Evolutionary conservation across 2,113 vertebrate species (phyloP).

Genomic region (Mesocricetus auratus): DNA sequence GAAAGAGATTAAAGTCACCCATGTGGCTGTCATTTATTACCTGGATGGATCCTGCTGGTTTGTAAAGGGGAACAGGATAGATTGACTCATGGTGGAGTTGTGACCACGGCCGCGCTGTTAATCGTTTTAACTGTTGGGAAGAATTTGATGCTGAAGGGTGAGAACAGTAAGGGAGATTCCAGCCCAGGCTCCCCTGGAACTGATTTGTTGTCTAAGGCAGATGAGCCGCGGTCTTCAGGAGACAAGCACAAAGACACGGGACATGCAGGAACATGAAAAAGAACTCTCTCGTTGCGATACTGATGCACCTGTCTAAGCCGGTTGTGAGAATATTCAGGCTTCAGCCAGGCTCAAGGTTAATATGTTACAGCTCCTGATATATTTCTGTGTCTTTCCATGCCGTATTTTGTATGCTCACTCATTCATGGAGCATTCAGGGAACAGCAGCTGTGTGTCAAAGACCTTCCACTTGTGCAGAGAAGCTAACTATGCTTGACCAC

Average conservation of each 20-base stretch:
- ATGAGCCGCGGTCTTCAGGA: rapidly evolving
- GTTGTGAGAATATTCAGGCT: background rate
- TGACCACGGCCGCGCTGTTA: background rate
- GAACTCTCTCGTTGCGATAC: background rate
- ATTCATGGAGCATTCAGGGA: background rate
- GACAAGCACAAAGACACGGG: background rate
- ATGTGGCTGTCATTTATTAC: background rate
- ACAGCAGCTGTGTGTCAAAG: background rate
- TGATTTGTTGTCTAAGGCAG: background rate
- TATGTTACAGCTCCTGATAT: background rate
- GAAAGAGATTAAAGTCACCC: background rate
- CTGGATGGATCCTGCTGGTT: background rate
- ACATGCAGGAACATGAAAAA: background rate
- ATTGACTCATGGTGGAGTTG: background rate
- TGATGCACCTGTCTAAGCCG: background rate
- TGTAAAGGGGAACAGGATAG: background rate
- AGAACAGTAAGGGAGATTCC: background rate
- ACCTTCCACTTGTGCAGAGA: background rate
- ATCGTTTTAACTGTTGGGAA: background rate
- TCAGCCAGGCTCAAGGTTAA: background rate
- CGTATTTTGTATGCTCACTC: background rate
- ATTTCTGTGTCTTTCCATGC: background rate
- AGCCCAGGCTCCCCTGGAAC: background rate
- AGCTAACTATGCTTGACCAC: background rate
- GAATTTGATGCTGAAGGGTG: background rate